Evolutionary conservation across 1,140 invertebrate genomes (phyloP), one percentile per base, ranked within the genome.

Genomic region (Lamellibrachia luymesi): DNA sequence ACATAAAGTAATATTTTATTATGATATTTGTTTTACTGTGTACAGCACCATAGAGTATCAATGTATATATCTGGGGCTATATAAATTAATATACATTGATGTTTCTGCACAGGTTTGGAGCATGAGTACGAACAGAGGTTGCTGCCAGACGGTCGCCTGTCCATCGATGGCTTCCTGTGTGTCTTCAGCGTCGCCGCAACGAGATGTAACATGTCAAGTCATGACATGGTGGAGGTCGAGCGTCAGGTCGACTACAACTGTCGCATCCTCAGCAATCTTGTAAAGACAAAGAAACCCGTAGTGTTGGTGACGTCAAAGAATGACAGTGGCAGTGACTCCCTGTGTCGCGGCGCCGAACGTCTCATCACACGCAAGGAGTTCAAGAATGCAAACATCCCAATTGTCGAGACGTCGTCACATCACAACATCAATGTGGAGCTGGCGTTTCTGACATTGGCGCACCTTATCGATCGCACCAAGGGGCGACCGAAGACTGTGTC

Each of bases 371-470:
- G 98, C 51, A 99, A 99, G 96, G 99, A 99, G 96, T 99, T 98
- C 95, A 99, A 98, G 95, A 98, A 98, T 95, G 95, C 95, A 90
- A 96, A 97, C 94, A 98, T 99, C 94, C 97, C 98, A 0, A 96
- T 99, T 90, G 97, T 99, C 64, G 99, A 99, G 97, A 99, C 98
- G 0, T 99, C 98, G 22, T 98, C 99, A 10, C 98, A 99, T 95
- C 98, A 99, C 95, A 99, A 99, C 96, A 98, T 99, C 91, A 99
- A 99, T 96, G 98, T 99, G 27, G 99, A 99, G 95, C 96, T 98
- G 94, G 98, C 99, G 10, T 99, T 99, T 96, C 97, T 99, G 95
- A 97, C 98, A 91, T 96, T 99, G 52, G 98, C 98, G 50, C 98
- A 99, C 96, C 97, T 99, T 96, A 98, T 99, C 93, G 99, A 99